Conservation (phyloP, 2,888 invertebrate genomes). For the Gibbula magus region DNA sequence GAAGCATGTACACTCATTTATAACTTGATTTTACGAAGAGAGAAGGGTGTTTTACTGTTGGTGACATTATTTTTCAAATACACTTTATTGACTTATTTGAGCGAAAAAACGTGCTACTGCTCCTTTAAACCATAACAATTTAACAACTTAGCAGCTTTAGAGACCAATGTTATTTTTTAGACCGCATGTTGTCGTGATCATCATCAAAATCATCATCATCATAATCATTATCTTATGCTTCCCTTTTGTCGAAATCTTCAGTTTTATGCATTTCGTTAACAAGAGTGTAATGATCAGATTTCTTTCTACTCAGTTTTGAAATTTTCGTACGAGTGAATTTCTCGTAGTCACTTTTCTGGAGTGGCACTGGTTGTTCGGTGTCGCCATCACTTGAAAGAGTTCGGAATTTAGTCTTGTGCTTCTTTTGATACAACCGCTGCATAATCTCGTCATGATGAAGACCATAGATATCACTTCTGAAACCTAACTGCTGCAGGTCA, state of each 20-base stretch:
- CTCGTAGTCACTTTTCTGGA: neutral
- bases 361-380: neutral
- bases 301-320: neutral
- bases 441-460: conserved; percentile 43
- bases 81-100: too few relatives aligned
- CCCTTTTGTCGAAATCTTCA: neutral
- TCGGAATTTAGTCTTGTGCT: conserved; percentile 36
- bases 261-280: neutral
- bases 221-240: neutral
- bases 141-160: too few relatives aligned
- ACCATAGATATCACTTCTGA: conserved; percentile 48
- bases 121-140: too few relatives aligned
- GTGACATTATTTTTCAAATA: too few relatives aligned
- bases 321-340: neutral
- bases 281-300: neutral
- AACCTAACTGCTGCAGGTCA: neutral
- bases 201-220: neutral
- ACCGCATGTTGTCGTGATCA: neutral
- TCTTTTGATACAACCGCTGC: conserved; percentile 42
- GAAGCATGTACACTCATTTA: too few relatives aligned
- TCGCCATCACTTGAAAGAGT: neutral
- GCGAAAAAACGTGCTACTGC: too few relatives aligned
- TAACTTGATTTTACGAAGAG: too few relatives aligned
- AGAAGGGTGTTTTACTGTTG: too few relatives aligned
- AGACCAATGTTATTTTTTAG: neutral